A percentile compares a stretch with the other conserved stretches of the same genome.
These are phyloP conservation scores for Dendroctonus ponderosae DNA, from an alignment of 1,140 invertebrate species.

Conservation along the genomic window DNA sequence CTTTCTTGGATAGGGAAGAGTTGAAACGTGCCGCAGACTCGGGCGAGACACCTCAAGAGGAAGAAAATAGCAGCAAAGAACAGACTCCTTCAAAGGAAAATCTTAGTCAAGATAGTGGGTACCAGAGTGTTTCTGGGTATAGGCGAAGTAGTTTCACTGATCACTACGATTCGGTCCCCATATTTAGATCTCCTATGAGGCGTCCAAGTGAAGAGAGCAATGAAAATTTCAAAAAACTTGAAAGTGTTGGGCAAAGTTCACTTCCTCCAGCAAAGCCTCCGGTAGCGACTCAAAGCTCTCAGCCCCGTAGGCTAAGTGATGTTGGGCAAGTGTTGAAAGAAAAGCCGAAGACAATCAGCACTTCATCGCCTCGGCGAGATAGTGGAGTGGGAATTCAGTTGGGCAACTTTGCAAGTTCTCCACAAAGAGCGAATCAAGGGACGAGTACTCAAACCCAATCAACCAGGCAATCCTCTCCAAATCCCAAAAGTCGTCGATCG, in stretches of 20 bases:
- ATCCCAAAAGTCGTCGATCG: conserved; percentile 3
- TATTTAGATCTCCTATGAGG: conserved; percentile 3
- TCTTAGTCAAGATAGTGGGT: conserved; percentile 60
- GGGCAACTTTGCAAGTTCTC: conserved; percentile 6
- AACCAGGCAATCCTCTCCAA: conserved; percentile 1
- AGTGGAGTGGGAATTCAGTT: conserved; percentile 9
- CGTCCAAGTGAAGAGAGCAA: not conserved
- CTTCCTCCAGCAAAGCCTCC: no score
- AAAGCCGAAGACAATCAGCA: not conserved
- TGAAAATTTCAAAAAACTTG: not conserved
- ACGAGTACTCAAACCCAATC: not conserved
- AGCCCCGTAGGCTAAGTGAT: no score
- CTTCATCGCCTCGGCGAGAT: conserved; percentile 2
- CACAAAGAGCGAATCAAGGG: not conserved
- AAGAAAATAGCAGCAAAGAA: conserved; percentile 31
- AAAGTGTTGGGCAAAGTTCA: no score
- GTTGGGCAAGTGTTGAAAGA: not conserved
- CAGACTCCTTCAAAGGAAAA: conserved; percentile 52
- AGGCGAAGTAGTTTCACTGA: conserved; percentile 31
- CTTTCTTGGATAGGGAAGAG: conserved; percentile 23
- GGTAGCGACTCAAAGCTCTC: no score
- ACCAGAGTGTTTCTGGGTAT: conserved; percentile 42
- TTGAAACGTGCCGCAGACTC: conserved; percentile 47
- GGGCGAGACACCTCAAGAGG: conserved; percentile 20
- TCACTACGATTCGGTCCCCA: conserved; percentile 25